These are phyloP conservation scores for Vultur gryphus DNA, from an alignment of 2,797 vertebrate genomes.

Conservation along the genomic window DNA sequence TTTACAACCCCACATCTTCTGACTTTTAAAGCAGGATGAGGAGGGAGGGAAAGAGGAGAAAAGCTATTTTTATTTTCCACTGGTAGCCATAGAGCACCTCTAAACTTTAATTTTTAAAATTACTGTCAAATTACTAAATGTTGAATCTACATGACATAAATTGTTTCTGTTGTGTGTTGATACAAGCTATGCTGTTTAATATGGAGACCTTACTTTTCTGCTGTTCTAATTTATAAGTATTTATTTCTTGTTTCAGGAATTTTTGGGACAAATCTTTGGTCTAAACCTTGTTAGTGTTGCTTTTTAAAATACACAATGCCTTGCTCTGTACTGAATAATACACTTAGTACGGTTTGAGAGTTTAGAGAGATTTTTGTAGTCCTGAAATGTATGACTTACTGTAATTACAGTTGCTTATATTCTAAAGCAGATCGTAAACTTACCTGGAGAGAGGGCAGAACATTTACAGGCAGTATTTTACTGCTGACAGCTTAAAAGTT, in stretches of 20 bases:
- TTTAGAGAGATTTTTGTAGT: not conserved
- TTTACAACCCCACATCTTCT: constrained; percentile 56
- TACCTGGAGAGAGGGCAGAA: constrained; percentile 30
- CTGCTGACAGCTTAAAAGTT: constrained; percentile 41
- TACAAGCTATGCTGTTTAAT: not conserved
- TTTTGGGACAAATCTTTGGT: not conserved
- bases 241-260: not conserved
- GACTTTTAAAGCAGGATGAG: constrained; percentile 46
- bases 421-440: constrained; percentile 24
- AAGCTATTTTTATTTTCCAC: constrained; percentile 41
- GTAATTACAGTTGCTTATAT: constrained; percentile 33
- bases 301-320: not conserved
- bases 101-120: not conserved
- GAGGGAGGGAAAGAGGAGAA: not conserved
- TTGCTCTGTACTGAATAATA: not conserved
- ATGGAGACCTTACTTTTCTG: not conserved
- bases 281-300: not conserved
- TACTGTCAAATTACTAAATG: not conserved
- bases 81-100: not conserved
- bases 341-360: not conserved
- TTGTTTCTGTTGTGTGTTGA: not conserved
- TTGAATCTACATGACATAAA: not conserved
- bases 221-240: not conserved
- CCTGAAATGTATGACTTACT: constrained; percentile 12
- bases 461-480: constrained; percentile 35